Base-by-base conservation (phyloP, 2,113 vertebrate genomes). In the Syngnathoides biaculeatus region DNA sequence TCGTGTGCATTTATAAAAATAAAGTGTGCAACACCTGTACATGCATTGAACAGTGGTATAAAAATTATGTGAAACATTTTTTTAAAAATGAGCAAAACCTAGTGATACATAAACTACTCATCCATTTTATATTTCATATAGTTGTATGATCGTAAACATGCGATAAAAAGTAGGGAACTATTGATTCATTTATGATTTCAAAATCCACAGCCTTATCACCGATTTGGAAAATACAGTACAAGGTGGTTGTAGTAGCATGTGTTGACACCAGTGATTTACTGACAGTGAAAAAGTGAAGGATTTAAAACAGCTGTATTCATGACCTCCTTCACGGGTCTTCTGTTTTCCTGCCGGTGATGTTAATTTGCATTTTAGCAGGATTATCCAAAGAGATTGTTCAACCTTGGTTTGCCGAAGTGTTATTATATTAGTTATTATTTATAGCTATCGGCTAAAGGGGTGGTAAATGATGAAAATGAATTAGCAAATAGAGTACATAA, bases 131-230 rank as follows among this genome's bases (percentile, higher is more conserved):
- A 13, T 55, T 24, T 4, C 24, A 26, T 26, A 22, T 26, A 26
- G 13, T 55, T 55, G 26, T 57, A 30, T 20, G 10, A 60, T 59
- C 27, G 10, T 60, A 60, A 60, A n/a, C 58, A 60, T 61, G 38
- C 57, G 5, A 39, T 22, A 13, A 22, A 14, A 61, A 42, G 12
- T 42, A 22, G 3, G 59, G 10, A 40, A n/a, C 9, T 19, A 14
- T 20, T 60, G 38, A 13, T 22, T 40, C 35, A 13, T 40, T 24
- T 6, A 42, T 61, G 38, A 48, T 57, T 30, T 57, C 15, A 2
- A 57, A 17, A 56, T 56, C 6, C 1, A 11, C 50, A 30, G 26
- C 2, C 14, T 15, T 27, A 30, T 26, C 24, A 4, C 4, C 22
- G 30, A 14, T 52, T 52, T 52, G n/a, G n/a, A 3, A 52, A 6